These are phyloP conservation scores for Nephrotoma guestfalica DNA, from an alignment of 2,888 invertebrate genomes.

Conservation along the genomic window DNA sequence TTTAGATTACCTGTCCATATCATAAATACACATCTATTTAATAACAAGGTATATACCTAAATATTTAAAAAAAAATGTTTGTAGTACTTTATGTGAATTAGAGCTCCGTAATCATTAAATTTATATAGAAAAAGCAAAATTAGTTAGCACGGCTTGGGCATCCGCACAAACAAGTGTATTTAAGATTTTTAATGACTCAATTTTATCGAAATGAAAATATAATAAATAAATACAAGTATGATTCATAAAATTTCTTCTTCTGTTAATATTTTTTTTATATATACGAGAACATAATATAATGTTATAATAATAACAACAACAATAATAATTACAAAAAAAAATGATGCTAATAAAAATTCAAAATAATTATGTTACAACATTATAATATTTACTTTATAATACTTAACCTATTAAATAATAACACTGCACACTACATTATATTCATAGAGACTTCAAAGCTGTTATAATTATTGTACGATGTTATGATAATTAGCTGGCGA, in stretches of 20 bases:
- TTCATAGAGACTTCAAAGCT: neutral
- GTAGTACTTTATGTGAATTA: neutral
- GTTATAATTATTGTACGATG: neutral
- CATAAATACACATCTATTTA: neutral
- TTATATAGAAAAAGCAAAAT: neutral
- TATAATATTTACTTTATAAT: neutral
- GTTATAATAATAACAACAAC: neutral
- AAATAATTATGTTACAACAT: neutral
- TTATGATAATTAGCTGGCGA: neutral
- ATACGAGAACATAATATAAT: neutral
- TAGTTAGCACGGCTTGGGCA: neutral
- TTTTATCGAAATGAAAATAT: neutral
- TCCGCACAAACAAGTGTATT: neutral
- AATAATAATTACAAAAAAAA: neutral
- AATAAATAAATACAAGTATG: neutral
- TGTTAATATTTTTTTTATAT: neutral
- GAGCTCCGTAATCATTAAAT: neutral
- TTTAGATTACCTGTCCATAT: neutral
- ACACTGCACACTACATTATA: neutral
- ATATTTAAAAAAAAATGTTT: neutral
- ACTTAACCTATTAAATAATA: neutral
- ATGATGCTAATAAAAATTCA: neutral
- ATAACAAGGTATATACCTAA: neutral
- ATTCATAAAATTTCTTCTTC: neutral
- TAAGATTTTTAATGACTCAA: neutral